phyloP scores from a whole-genome alignment of 2,888 invertebrate genomes.

The Dermolepida albohirtum region DNA sequence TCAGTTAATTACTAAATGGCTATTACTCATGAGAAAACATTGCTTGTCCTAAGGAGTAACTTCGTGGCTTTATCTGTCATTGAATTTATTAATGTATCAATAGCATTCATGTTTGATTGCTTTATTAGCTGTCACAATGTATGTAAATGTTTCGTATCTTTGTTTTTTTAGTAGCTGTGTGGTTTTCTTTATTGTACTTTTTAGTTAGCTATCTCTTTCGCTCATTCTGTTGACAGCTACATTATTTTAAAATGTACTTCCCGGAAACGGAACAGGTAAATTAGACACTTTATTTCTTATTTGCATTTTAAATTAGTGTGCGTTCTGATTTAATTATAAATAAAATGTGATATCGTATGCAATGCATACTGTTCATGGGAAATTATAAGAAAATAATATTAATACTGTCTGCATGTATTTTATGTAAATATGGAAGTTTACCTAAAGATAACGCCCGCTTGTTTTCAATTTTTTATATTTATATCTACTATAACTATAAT shows the following conservation, averaged over 20 bases:
- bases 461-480: no score
- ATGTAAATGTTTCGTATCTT: conserved; percentile 9
- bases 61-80: conserved; percentile 1
- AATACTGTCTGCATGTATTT: not conserved
- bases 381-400: not conserved
- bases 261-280: conserved; percentile 27
- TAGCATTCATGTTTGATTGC: conserved; percentile 5
- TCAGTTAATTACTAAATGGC: conserved; percentile 21
- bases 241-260: conserved; percentile 3
- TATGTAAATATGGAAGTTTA: not conserved
- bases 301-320: conserved; percentile 3
- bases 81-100: conserved; percentile 17
- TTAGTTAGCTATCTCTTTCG: not conserved
- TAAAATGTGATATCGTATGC: not conserved
- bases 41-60: conserved; percentile 7
- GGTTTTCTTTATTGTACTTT: not conserved
- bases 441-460: not conserved
- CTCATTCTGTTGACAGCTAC: not conserved
- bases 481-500: not conserved
- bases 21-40: conserved; percentile 21
- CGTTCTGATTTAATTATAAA: not conserved
- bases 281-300: conserved; percentile 8
- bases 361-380: not conserved
- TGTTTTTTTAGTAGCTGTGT: not conserved
- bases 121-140: conserved; percentile 13